Conservation (phyloP, 1,140 invertebrate species). For the Cotesia chilonis region DNA sequence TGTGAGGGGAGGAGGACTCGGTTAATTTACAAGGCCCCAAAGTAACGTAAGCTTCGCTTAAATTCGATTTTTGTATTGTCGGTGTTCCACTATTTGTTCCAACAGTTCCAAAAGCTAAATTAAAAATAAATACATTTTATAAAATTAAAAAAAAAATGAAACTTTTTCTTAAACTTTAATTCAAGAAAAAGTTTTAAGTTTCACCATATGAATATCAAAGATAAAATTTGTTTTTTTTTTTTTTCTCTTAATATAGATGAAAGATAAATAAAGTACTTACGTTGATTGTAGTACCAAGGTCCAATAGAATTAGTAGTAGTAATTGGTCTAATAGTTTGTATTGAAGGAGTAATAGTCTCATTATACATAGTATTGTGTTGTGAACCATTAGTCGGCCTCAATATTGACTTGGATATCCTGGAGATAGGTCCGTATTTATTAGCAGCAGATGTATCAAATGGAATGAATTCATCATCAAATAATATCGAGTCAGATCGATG, state of each 20-base stretch:
- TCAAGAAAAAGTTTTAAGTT: background rate
- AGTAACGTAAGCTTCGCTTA: conserved; percentile 65
- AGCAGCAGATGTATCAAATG: conserved; percentile 76
- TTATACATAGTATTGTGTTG: conserved; percentile 59
- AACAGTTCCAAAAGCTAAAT: conserved; percentile 55
- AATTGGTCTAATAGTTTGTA: conserved; percentile 65
- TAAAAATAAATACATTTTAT: conserved; percentile 16
- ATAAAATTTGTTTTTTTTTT: no score
- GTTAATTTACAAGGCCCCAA: conserved; percentile 58
- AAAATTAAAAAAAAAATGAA: no score
- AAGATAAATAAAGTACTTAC: conserved; percentile 48
- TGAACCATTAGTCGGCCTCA: conserved; percentile 57
- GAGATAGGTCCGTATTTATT: conserved; percentile 85
- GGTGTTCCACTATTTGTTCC: conserved; percentile 54
- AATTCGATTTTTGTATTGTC: conserved; percentile 48
- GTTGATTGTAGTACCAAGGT: conserved; percentile 66
- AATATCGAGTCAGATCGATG: conserved; percentile 72
- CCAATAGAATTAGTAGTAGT: conserved; percentile 67
- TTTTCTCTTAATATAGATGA: no score
- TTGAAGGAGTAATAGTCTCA: conserved; percentile 54
- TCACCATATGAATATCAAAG: no score
- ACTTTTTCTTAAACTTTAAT: conserved; percentile 15
- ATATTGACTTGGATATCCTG: conserved; percentile 68
- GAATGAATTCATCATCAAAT: conserved; percentile 78
- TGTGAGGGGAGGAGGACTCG: conserved; percentile 49